Evolutionary conservation across 2,888 invertebrate species (phyloP).

Genomic region (Heliconius cydno): DNA sequence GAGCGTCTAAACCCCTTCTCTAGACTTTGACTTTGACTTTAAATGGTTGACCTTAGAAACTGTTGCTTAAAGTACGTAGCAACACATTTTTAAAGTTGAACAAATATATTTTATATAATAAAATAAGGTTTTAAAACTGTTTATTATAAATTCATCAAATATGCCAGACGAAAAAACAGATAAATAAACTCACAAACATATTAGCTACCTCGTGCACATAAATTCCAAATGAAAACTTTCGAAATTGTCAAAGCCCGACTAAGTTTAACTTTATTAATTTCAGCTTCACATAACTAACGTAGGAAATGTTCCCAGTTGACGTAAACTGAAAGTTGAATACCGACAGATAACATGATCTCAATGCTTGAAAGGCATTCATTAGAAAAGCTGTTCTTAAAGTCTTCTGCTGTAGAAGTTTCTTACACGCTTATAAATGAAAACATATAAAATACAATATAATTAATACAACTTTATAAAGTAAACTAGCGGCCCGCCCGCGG

Average conservation of each 20-base stretch:
- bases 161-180: not conserved
- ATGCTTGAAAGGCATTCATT: not conserved
- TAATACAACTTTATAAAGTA: not conserved
- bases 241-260: slow-evolving; percentile 6
- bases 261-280: slow-evolving; percentile 21
- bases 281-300: slow-evolving; percentile 10
- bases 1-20: too few relatives aligned
- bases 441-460: not conserved
- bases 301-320: slow-evolving; percentile 16
- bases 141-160: not conserved
- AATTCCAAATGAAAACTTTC: not conserved
- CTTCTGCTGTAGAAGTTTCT: not conserved
- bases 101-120: not conserved
- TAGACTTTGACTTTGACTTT: too few relatives aligned
- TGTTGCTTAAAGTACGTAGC: not conserved
- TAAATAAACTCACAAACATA: not conserved
- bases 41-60: not conserved
- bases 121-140: not conserved
- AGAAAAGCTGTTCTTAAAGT: not conserved
- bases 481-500: not conserved
- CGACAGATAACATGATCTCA: slow-evolving; percentile 13
- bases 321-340: slow-evolving; percentile 15
- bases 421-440: not conserved
- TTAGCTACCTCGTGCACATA: slow-evolving; percentile 1
- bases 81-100: not conserved